These are phyloP conservation scores for Typhlichthys subterraneus DNA, from an alignment of 2,797 vertebrate genomes.

Conservation along the genomic window DNA sequence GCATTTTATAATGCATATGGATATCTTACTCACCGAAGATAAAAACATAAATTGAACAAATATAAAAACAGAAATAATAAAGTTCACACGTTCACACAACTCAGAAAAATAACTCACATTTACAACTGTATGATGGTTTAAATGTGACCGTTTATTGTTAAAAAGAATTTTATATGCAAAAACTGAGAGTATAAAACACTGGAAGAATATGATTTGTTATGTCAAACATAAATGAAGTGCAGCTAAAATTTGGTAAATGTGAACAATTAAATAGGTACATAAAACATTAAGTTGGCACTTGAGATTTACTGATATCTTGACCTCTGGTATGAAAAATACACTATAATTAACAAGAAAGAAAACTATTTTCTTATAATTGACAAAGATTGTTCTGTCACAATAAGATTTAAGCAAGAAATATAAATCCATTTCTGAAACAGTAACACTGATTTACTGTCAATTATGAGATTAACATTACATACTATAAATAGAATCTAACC, in stretches of 20 bases:
- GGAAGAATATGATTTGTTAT: slow-evolving; percentile 59
- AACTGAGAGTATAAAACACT: slow-evolving; percentile 38
- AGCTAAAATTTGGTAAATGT: slow-evolving; percentile 46
- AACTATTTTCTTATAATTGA: not conserved
- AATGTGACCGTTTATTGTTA: slow-evolving; percentile 15
- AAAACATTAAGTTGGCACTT: slow-evolving; percentile 57
- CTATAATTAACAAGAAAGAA: not conserved
- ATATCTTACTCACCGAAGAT: not conserved
- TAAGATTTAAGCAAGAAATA: slow-evolving; percentile 4
- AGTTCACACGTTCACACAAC: slow-evolving; percentile 2
- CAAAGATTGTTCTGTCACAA: slow-evolving; percentile 6
- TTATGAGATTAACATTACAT: slow-evolving; percentile 11
- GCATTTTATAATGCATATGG: not conserved
- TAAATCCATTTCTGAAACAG: slow-evolving; percentile 7
- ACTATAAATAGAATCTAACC: slow-evolving; percentile 37
- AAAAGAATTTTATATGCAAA: slow-evolving; percentile 16
- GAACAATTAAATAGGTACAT: slow-evolving; percentile 46
- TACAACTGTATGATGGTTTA: slow-evolving; percentile 11
- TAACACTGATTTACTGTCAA: slow-evolving; percentile 10
- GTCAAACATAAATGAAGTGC: slow-evolving; percentile 64
- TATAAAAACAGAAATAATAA: slow-evolving; percentile 1
- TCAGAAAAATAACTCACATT: slow-evolving; percentile 23
- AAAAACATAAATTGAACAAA: slow-evolving; percentile 5
- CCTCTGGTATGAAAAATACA: slow-evolving; percentile 4
- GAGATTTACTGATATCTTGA: slow-evolving; percentile 22